Evolutionary conservation across 1,140 invertebrate genomes (phyloP), one percentile per base, ranked within the genome.

Genomic region (Heliconius hermathena): DNA sequence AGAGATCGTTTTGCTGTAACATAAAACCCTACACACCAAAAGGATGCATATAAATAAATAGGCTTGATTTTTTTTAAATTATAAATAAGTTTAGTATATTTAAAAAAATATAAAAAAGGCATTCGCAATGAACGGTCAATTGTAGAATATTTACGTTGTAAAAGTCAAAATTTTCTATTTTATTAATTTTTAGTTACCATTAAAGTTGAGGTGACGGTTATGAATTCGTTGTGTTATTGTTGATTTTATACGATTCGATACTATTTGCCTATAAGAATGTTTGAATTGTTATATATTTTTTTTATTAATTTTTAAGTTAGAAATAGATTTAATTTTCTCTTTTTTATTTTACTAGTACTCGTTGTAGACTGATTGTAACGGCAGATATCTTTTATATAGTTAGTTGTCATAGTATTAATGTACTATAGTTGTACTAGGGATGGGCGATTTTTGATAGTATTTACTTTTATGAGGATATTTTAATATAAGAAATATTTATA

Each of bases 151-250:
- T 46, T 46, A 18, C 8, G 29, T 76, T 72, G 33, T 74, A 71
- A 66, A 66, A 66, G 26, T 26, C 60, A 11, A 66, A 60, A 60
- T 60, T 60, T 9, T 22, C 54, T 60, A 9, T 60, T 66, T 26
- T 29, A 6, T 66, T 71, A 77, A 79, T 74, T 72, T 76, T 79
- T 77, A 83, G 85, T 87, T 87, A 87, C 85, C 84, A 83, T 80
- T 84, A 80, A 74, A 57, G 74, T 82, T 66, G 60, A 85, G 84
- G 84, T 86, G 82, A 82, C 73, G 85, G 85, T 85, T 81, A 78
- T 74, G 78, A 75, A 79, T 83, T 77, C 75, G 49, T 79, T 54
- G 36, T 76, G 26, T 66, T 66, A 76, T 36, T 76, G 38, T 76
- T 71, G 60, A 76, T 66, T 66, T 66, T 16, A 33, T 60, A 57